Evolutionary conservation across 2,888 invertebrate genomes (phyloP).

Genomic region (Drymonia ruficornis): DNA sequence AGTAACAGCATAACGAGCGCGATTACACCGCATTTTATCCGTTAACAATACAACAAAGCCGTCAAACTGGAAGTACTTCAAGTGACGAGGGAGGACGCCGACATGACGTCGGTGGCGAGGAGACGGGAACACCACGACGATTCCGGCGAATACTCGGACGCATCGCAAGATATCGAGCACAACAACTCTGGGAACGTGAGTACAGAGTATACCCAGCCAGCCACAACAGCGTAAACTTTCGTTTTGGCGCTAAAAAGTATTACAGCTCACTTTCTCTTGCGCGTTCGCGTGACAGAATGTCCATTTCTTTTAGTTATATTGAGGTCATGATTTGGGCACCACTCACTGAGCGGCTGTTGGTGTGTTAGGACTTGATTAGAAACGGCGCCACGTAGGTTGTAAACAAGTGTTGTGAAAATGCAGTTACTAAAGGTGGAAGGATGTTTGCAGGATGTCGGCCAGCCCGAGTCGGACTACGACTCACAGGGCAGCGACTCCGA

Average conservation of each 20-base stretch:
- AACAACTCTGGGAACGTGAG: constrained; percentile 77
- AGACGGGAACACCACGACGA: constrained; percentile 68
- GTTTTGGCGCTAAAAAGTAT: constrained; percentile 74
- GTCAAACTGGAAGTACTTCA: constrained; percentile 79
- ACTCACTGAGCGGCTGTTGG: constrained; percentile 65
- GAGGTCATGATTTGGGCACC: constrained; percentile 77
- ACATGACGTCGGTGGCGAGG: constrained; percentile 78
- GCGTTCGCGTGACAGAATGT: constrained; percentile 77
- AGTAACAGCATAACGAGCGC: constrained; percentile 51
- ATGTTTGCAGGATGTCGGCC: constrained; percentile 75
- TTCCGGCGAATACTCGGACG: constrained; percentile 79
- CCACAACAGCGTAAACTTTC: constrained; percentile 61
- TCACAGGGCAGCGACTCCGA: constrained; percentile 81
- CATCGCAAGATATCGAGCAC: constrained; percentile 77
- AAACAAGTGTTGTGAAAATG: constrained; percentile 54
- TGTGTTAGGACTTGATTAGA: constrained; percentile 59
- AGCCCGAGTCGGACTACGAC: constrained; percentile 78
- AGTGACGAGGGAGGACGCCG: constrained; percentile 72
- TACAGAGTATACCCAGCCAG: constrained; percentile 41
- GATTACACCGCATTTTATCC: constrained; percentile 51
- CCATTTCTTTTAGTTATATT: constrained; percentile 79
- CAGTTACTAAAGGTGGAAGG: constrained; percentile 74
- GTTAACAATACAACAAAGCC: constrained; percentile 50
- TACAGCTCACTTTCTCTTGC: constrained; percentile 77
- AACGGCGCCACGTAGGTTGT: constrained; percentile 58